Conservation (phyloP, 2,113 vertebrate species). For the Prunella himalayana region DNA sequence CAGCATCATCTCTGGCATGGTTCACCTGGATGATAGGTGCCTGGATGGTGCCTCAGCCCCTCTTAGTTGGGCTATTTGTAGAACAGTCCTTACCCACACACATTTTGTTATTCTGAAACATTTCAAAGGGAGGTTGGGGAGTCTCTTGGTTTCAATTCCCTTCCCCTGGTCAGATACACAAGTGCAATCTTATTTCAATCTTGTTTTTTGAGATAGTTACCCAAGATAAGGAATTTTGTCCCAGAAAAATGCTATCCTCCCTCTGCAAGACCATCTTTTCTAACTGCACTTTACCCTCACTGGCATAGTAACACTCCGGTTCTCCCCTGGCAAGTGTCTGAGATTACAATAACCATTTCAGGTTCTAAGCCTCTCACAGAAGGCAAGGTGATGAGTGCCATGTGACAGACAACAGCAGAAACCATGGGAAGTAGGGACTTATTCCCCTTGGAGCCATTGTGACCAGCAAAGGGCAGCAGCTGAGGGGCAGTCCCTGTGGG, state of each 20-base stretch:
- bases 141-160: not conserved
- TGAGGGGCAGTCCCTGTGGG: not conserved
- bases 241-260: not conserved
- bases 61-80: not conserved
- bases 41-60: not conserved
- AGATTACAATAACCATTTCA: not conserved
- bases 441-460: not conserved
- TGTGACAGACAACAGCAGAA: not conserved
- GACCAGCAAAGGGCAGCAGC: not conserved
- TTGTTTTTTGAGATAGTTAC: not conserved
- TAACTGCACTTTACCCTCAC: not conserved
- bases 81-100: not conserved
- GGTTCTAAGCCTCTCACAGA: not conserved
- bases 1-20: not conserved
- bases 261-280: not conserved
- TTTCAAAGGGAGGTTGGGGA: rapidly evolving
- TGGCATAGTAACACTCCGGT: not conserved
- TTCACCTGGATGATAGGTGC: not conserved
- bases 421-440: not conserved
- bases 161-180: not conserved
- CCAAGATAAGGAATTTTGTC: not conserved
- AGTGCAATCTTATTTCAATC: not conserved
- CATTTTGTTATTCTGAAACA: not conserved
- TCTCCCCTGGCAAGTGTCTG: not conserved
- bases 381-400: too few relatives aligned